Base-by-base conservation (phyloP, 2,113 vertebrate species). In the Lampris incognitus region DNA sequence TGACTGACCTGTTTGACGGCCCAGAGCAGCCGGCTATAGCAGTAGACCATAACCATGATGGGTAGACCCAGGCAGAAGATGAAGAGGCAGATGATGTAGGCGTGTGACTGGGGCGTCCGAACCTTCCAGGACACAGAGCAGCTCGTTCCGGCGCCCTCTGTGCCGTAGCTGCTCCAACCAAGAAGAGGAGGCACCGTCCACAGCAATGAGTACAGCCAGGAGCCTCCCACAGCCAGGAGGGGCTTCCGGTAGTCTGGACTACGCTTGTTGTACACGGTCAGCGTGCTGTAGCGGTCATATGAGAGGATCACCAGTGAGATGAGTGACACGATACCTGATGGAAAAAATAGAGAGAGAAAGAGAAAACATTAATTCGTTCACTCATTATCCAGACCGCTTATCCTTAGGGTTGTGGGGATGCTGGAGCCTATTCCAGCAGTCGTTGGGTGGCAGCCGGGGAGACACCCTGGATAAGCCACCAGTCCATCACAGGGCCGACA, bases 11-110 rank as follows among this genome's bases (percentile, higher is more conserved):
- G 94, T 90, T 95, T 97, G 57, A 97, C 95, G 0, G 94, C 91
- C 36, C 92, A 93, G 1, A 97, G 91, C 62, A 97, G 94, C 50
- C 95, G 88, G 66, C 93, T 82, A 0, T 97, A 97, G 91, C 95
- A 96, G 93, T 95, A 97, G 80, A 96, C 54, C 96, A 97, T 97
- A 48, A 95, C 88, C 67, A 92, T 48, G 54, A 97, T 86, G 0
- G 96, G 96, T 2, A 97, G 72, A 1, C 85, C 94, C 85, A 97
- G 77, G 89, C 96, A 97, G 93, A 97, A 97, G 74, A 92, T 87
- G 81, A 97, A 97, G 50, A 97, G 95, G 70, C 96, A 96, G 91
- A 96, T 92, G 90, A 96, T 95, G 75, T 96, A 97, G 75, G 96
- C 93, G 0, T 93, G 93, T 0, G 95, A 96, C 85, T 95, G 69